Evolutionary conservation across 2,797 vertebrate species (phyloP).

Genomic region (Uromys caudimaculatus): DNA sequence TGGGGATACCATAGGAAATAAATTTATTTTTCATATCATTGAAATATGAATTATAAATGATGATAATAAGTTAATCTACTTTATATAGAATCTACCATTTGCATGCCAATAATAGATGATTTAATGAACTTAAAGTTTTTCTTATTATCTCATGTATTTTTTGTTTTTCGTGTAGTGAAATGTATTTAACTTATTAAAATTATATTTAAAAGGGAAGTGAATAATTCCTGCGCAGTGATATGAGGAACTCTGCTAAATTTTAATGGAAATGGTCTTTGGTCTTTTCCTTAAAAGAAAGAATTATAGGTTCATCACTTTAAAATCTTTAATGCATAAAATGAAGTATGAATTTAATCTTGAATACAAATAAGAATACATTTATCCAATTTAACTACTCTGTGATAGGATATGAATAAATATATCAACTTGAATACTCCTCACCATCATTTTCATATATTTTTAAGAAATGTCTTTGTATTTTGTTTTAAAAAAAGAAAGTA

Average conservation of each 20-base stretch:
- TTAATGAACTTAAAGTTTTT: neutral
- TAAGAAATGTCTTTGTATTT: neutral
- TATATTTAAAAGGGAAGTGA: neutral
- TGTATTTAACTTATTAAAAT: neutral
- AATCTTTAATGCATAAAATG: neutral
- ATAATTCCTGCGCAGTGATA: neutral
- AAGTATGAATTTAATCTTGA: neutral
- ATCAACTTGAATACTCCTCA: neutral
- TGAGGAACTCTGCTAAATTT: neutral
- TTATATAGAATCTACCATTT: neutral
- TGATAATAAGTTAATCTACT: neutral
- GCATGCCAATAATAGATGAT: neutral
- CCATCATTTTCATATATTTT: neutral
- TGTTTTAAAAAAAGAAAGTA: slow-evolving; percentile 14
- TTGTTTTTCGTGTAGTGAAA: neutral
- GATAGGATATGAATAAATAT: neutral
- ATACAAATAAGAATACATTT: neutral
- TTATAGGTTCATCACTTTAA: neutral
- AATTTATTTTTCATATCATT: slow-evolving; percentile 3
- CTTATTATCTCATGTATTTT: neutral
- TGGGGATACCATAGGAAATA: neutral
- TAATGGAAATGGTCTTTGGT: neutral
- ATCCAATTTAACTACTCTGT: neutral
- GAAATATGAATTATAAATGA: neutral
- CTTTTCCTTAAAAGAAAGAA: neutral